Conservation (phyloP, 2,113 vertebrate species). For the Conger conger region DNA sequence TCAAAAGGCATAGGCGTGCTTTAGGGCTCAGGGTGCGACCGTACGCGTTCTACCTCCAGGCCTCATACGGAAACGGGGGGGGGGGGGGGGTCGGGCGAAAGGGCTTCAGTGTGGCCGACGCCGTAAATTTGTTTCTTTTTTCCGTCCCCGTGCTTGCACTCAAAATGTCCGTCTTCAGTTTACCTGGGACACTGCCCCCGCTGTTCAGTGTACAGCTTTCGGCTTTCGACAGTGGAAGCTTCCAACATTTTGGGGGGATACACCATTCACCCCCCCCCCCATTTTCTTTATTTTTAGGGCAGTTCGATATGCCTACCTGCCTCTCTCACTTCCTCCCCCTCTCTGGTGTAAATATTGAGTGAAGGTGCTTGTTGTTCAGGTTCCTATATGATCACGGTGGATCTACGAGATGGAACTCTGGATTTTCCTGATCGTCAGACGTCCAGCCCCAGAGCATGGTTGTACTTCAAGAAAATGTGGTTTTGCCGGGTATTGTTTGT, state of each 20-base stretch:
- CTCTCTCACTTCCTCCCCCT: too few relatives aligned
- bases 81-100: too few relatives aligned
- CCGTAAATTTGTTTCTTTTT: constrained; percentile 2
- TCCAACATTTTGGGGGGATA: not conserved
- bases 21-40: not conserved
- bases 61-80: too few relatives aligned
- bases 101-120: not conserved
- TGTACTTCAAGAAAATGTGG: not conserved
- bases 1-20: not conserved
- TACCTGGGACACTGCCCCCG: too few relatives aligned
- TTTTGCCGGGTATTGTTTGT: not conserved
- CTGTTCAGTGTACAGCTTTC: too few relatives aligned
- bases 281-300: not conserved
- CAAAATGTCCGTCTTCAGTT: too few relatives aligned
- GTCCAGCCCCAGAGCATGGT: too few relatives aligned
- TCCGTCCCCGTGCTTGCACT: not conserved
- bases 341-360: not conserved
- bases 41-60: not conserved
- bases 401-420: not conserved
- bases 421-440: not conserved
- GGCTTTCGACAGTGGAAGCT: not conserved
- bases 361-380: not conserved
- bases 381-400: not conserved
- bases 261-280: too few relatives aligned
- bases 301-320: not conserved